Percentiles rank a stretch among this genome's conserved stretches.
phyloP scores from a whole-genome alignment of 2,113 vertebrate species.

The Cochlearius cochlearius region DNA sequence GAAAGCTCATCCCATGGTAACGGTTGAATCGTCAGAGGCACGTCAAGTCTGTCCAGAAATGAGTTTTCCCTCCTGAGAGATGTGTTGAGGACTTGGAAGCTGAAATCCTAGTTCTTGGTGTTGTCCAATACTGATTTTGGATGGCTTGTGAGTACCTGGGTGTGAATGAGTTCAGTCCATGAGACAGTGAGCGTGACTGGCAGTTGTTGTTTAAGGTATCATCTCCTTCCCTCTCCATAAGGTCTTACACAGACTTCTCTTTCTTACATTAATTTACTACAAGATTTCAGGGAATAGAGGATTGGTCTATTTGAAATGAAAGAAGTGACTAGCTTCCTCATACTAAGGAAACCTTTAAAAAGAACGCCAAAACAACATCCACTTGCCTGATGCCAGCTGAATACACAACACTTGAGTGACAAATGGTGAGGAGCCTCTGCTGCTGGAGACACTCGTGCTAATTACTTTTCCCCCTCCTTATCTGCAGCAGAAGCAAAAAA shows the following conservation, averaged over 20 bases:
- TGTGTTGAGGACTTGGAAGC: not conserved
- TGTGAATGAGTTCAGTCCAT: not conserved
- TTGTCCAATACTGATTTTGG: not conserved
- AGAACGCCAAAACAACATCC: not conserved
- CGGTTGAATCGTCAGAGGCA: not conserved
- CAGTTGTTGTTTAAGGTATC: not conserved
- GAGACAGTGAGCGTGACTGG: not conserved
- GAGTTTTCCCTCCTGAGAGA: not conserved
- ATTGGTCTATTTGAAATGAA: not conserved
- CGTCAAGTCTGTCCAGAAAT: not conserved
- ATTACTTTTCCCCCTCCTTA: not conserved
- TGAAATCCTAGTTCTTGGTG: not conserved
- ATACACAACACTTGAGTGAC: not conserved
- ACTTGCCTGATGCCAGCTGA: not conserved
- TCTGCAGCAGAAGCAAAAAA: not conserved
- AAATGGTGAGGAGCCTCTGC: not conserved
- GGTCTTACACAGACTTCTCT: not conserved
- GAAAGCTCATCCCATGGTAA: not conserved
- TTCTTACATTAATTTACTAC: not conserved
- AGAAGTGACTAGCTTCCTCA: not conserved
- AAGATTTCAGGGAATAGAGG: not conserved
- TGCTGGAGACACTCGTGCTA: not conserved
- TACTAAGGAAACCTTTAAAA: not conserved
- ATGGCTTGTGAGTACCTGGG: not conserved
- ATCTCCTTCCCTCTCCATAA: not conserved